Percentiles rank a stretch among this genome's conserved stretches.
Conservation (phyloP, 2,888 invertebrate species). For the Drosophila imparisetae region DNA sequence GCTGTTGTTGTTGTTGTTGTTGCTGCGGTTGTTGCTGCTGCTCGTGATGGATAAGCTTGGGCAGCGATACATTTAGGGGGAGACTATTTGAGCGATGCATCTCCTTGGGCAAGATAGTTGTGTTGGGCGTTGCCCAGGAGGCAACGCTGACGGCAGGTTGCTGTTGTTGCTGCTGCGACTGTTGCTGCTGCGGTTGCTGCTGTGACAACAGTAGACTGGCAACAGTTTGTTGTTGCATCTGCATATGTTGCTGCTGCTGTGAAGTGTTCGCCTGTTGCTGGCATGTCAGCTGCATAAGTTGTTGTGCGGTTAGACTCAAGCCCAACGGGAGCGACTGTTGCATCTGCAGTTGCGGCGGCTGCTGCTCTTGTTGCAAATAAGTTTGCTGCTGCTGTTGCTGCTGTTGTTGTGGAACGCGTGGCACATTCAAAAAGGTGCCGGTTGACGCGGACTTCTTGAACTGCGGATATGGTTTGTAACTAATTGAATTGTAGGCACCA, state of each 20-base stretch:
- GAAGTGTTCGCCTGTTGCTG: constrained; percentile 63
- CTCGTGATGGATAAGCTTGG: constrained; percentile 75
- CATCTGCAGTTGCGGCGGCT: constrained; percentile 54
- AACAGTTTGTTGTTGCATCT: constrained; percentile 67
- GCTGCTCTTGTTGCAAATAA: constrained; percentile 71
- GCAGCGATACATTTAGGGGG: constrained; percentile 87
- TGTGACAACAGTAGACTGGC: constrained; percentile 54
- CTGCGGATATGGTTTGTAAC: constrained; percentile 82
- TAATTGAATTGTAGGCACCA: constrained; percentile 51
- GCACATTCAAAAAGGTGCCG: constrained; percentile 81
- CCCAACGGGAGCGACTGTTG: constrained; percentile 69
- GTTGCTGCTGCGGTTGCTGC: constrained; percentile 52
- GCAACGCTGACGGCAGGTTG: constrained; percentile 64
- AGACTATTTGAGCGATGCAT: constrained; percentile 88
- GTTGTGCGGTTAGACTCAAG: constrained; percentile 58
- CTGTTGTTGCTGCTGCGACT: constrained; percentile 57
- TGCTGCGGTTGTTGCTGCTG: constrained; percentile 50
- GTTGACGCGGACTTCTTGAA: constrained; percentile 83
- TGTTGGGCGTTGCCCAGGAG: constrained; percentile 67
- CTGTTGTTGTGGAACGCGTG: constrained; percentile 64
- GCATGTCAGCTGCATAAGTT: constrained; percentile 65
- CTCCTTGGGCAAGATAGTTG: constrained; percentile 83
- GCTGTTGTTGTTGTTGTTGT: constrained; percentile 8
- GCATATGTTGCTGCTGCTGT: constrained; percentile 61
- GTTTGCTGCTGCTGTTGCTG: constrained; percentile 49